Base-by-base conservation (phyloP, 2,113 vertebrate genomes). In the Vanacampus margaritifer region DNA sequence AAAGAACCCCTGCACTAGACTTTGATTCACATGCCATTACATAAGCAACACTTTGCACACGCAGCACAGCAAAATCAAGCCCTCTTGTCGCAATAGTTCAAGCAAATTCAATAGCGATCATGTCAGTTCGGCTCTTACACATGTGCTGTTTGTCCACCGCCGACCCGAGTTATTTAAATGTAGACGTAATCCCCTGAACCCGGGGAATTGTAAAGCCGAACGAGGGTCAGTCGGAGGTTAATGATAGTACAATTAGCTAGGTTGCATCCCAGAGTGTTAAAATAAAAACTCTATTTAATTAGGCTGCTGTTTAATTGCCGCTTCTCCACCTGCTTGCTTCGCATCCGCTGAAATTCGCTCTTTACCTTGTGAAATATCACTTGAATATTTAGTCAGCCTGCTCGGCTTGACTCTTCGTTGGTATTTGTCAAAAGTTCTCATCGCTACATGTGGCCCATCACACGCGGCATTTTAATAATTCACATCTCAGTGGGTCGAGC, bases 131-230 rank as follows among this genome's bases (percentile, higher is more conserved):
- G 71, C 78, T 82, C 79, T 80, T 81, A 74, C 80, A 82, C 74
- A 75, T 69, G 69, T 72, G 65, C 17, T 81, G 78, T 88, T 89
- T 85, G 72, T 87, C 80, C 61, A 64, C 57, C 50, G 66, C 76
- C 87, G 87, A 89, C 90, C 88, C 85, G 88, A 86, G 89, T 91
- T 89, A 92, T 90, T 90, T 75, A 90, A 91, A 92, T 89, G 74
- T 80, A 48, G 64, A 74, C 78, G 81, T 90, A 91, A 92, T 92
- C 86, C 88, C 79, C 62, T 16, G 74, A 88, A 85, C 88, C 88
- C 63, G 3, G 56, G 74, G 83, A 88, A 87, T 89, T 89, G 68
- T 79, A 74, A 35, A 73, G 63, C 81, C 82, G 81, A 85, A 91
- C 87, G 80, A 73, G 83, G 90, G 87, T 89, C 82, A 86, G 58